A percentile compares a stretch with the other conserved stretches of the same genome.
phyloP scores from a whole-genome alignment of 1,140 invertebrate species.

The Rhopalosiphum maidis region DNA sequence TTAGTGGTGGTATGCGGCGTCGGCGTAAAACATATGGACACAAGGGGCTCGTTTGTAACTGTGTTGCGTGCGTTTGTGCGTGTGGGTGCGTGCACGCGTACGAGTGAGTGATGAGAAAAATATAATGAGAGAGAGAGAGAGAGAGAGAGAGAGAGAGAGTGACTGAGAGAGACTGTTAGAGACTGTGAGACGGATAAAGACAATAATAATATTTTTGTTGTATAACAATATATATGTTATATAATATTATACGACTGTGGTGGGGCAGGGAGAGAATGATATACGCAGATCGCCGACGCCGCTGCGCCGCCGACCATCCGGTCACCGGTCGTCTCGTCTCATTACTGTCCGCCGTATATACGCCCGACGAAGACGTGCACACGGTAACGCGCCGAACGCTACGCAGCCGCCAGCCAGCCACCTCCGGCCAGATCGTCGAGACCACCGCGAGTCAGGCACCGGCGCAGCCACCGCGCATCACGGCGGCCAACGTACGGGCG shows the following conservation, averaged over 20 bases:
- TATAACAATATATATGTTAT: neutral
- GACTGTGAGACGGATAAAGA: neutral
- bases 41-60: too few species aligned
- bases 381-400: neutral
- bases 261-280: neutral
- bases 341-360: neutral
- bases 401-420: neutral
- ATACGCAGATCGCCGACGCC: neutral
- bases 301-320: neutral
- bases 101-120: neutral
- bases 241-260: neutral
- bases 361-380: neutral
- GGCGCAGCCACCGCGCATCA: neutral
- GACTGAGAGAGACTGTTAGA: neutral
- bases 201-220: neutral
- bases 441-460: neutral
- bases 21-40: neutral
- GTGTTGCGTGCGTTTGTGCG: neutral
- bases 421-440: neutral
- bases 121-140: neutral
- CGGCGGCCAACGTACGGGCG: neutral
- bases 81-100: neutral
- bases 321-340: neutral
- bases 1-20: neutral
- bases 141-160: neutral